Percentiles rank a stretch among this genome's conserved stretches.
phyloP scores from a whole-genome alignment of 2,797 vertebrate genomes.

The Chaetodon trifasciatus region DNA sequence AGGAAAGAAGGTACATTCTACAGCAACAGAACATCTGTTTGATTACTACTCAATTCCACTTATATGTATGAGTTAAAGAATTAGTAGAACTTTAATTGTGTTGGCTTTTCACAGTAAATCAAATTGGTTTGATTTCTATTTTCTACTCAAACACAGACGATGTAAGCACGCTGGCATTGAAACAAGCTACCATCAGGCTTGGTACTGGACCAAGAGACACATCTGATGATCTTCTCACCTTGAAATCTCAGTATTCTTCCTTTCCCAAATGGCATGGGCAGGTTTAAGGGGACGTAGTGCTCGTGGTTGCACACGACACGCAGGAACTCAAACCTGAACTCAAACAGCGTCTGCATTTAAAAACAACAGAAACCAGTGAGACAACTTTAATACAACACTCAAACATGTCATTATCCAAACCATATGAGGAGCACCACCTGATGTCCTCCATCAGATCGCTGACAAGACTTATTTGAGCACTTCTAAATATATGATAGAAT shows the following conservation, averaged over 20 bases:
- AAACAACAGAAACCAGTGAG: slow-evolving; percentile 31
- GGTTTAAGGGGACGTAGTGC: slow-evolving; percentile 96
- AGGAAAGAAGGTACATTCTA: slow-evolving; percentile 57
- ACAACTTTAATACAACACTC: neutral
- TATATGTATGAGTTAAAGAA: neutral
- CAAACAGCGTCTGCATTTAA: slow-evolving; percentile 92
- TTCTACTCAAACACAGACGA: neutral
- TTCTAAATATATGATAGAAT: neutral
- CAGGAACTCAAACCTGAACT: slow-evolving; percentile 99
- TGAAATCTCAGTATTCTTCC: slow-evolving; percentile 96
- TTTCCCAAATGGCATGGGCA: slow-evolving; percentile 98
- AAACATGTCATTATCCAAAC: neutral
- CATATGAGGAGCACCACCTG: neutral
- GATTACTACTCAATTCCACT: neutral
- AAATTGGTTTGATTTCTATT: neutral
- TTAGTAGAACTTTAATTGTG: neutral
- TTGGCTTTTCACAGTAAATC: neutral
- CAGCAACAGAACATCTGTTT: slow-evolving; percentile 28
- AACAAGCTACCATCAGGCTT: neutral
- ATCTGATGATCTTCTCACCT: slow-evolving; percentile 83
- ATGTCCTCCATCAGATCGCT: neutral
- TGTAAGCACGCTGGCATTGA: neutral
- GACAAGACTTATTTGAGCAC: neutral
- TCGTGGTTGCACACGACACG: slow-evolving; percentile 97
- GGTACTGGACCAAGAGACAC: neutral